Base-by-base conservation (phyloP, 2,797 vertebrate genomes). In the Coregonus ussuriensis region DNA sequence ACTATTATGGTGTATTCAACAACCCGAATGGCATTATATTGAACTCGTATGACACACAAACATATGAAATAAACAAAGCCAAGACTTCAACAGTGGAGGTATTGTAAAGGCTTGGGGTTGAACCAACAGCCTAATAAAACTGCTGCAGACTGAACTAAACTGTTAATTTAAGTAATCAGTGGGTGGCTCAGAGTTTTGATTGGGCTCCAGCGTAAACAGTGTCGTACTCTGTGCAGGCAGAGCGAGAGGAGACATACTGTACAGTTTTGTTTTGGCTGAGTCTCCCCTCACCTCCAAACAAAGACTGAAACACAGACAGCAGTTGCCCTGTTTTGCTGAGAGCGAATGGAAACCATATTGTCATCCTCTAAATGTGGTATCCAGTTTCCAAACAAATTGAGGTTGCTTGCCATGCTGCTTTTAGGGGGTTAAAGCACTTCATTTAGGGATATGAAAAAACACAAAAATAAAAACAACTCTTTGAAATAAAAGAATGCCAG, bases 61-160 rank as follows among this genome's bases (percentile, higher is more conserved):
- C 67, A 76, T 56, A 80, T 79, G 75, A 51, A 81, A 54, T 78
- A 86, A 84, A 84, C 79, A 89, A 84, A 84, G 79, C 76, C 71
- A 81, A 84, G 79, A 35, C 14, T 79, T 84, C 37, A 82, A 88
- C 77, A 87, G 85, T 86, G 84, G 82, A 83, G 90, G 88, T 87
- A 88, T 88, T 91, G 83, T 85, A 77, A 67, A 88, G 74, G 56
- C 65, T 87, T 88, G 81, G 81, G 87, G 82, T 89, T 85, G 82
- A 84, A 86, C 84, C 86, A 90, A 78, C 77, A 73, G 71, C 78
- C 76, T 85, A 84, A 63, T 84, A 78, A 89, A 84, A 84, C 74
- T 78, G 66, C 79, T 77, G 83, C 81, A 84, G 81, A 87, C 81
- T 85, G 74, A 90, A 85, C 84, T 67, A 86, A 87, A 84, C 81